Base-by-base conservation (phyloP, 2,797 vertebrate species). In the Darevskia nairensis region DNA sequence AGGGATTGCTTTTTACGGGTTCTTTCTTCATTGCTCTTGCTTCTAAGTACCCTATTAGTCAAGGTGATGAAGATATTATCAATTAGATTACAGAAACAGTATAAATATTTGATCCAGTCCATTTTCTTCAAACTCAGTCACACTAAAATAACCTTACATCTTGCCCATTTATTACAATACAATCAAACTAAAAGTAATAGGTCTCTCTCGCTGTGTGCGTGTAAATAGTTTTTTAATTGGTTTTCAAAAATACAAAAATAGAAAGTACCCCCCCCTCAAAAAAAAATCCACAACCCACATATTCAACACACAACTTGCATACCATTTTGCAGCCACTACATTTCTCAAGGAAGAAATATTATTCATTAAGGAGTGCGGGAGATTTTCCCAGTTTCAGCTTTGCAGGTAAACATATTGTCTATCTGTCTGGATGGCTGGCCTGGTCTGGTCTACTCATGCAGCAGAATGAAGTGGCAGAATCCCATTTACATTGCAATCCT, bases 101-200 rank as follows among this genome's bases (percentile, higher is more conserved):
- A 76, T 27, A 78, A 91, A 86, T 80, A 29, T 25, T 72, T 61
- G 32, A 55, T 46, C 3, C 25, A 89, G 85, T 32, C 44, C 64
- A 39, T 6, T 77, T 86, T 72, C 66, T n/a, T 9, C 76, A 80
- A 68, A 8, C 25, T 68, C 15, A 5, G 41, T 83, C 2, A 75
- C 85, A 90, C 69, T 68, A 32, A 8, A 84, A 1, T 86, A 21
- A 55, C 61, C 23, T 82, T 87, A 6, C 27, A n/a, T 66, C 84
- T 90, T 79, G 5, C 79, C 88, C 39, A 89, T 90, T 89, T 75
- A 87, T 88, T 82, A 88, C 32, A 82, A 27, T 88, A 23, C 41
- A 66, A 21, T 76, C 59, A 82, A 39, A 82, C 27, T 55, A 25
- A 77, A 88, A 59, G 68, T 80, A 77, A 88, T 77, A 46, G 44